Evolutionary conservation across 2,113 vertebrate species (phyloP).

Genomic region (Cricetomys ansorgei): DNA sequence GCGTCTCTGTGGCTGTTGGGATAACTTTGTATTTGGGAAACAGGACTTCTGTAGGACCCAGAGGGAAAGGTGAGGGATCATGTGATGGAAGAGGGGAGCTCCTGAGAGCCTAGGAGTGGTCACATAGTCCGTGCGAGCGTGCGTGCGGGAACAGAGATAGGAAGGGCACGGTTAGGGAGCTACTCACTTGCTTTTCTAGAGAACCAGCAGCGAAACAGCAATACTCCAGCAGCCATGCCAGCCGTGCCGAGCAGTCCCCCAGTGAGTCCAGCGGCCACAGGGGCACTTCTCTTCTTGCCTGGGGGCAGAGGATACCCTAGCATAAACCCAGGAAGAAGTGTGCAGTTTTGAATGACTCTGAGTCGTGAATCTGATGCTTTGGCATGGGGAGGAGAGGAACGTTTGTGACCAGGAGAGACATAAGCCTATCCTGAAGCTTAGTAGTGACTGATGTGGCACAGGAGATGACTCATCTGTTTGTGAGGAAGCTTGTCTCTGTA

Average conservation of each 20-base stretch:
- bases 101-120: neutral
- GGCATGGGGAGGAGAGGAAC: neutral
- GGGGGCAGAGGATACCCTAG: neutral
- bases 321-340: neutral
- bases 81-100: neutral
- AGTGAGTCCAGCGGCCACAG: neutral
- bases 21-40: neutral
- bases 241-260: neutral
- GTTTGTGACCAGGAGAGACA: neutral
- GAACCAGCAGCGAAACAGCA: conserved; percentile 19
- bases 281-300: neutral
- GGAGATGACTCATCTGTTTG: too few relatives aligned
- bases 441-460: neutral
- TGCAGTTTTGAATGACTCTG: neutral
- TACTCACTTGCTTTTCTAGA: conserved; percentile 58
- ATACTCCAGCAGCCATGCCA: neutral
- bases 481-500: neutral
- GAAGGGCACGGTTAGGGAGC: neutral
- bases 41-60: neutral
- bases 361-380: neutral
- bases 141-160: neutral
- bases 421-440: too few relatives aligned
- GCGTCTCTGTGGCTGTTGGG: neutral
- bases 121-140: neutral
- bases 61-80: neutral